These are phyloP conservation scores for Montipora capricornis DNA, from an alignment of 64 coral and sea anemone genomes.

Conservation along the genomic window DNA sequence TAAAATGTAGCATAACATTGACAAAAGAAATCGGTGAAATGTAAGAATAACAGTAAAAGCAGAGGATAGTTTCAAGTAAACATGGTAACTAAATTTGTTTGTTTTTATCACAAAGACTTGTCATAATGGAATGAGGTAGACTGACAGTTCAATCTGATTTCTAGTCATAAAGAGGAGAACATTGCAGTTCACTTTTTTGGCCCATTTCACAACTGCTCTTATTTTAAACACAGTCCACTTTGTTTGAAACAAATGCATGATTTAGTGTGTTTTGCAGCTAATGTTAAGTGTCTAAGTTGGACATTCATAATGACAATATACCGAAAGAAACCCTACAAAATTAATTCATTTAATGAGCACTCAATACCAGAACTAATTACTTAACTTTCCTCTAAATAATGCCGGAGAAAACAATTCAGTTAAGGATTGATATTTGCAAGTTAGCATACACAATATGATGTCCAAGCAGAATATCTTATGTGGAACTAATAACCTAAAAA, in stretches of 20 bases:
- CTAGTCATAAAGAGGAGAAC: background rate
- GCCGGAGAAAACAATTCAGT: background rate
- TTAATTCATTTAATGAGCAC: background rate
- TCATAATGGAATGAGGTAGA: background rate
- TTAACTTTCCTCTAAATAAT: background rate
- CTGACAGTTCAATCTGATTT: background rate
- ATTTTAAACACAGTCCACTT: background rate
- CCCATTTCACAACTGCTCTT: background rate
- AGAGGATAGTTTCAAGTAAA: background rate
- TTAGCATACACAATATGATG: constrained; percentile 1
- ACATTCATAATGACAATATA: background rate
- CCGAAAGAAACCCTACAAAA: background rate
- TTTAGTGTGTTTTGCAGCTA: too few relatives aligned
- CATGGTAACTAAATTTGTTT: background rate
- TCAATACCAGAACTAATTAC: background rate
- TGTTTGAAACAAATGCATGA: too few relatives aligned
- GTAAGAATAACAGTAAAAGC: background rate
- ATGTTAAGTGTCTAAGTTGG: too few relatives aligned
- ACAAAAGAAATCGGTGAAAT: background rate
- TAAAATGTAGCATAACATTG: constrained; percentile 1
- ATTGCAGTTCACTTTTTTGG: background rate
- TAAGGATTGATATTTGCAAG: background rate
- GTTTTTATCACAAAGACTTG: background rate
- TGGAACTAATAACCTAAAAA: background rate
- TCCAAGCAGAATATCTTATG: background rate